A percentile compares a stretch with the other conserved stretches of the same genome.
Conservation (phyloP, 1,140 invertebrate species). For the Trachelipus rathkii region DNA sequence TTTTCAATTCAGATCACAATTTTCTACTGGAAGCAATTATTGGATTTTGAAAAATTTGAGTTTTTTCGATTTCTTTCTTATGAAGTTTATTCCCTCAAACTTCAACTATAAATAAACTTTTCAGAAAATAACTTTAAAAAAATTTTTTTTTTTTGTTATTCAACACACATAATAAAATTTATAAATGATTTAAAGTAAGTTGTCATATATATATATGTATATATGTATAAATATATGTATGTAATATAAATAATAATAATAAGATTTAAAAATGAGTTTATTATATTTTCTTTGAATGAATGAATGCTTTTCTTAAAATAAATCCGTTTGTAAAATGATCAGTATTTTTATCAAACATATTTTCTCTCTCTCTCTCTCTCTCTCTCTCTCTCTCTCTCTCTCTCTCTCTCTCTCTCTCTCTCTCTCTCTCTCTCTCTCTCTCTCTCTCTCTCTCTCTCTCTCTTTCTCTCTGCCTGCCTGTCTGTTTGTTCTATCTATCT, state of each 20-base stretch:
- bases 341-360: not conserved
- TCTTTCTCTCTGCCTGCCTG: too few species aligned
- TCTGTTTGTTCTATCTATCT: too few species aligned
- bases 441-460: conserved; percentile 2
- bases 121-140: not conserved
- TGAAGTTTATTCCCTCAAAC: too few species aligned
- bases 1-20: too few species aligned
- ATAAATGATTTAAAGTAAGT: not conserved
- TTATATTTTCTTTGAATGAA: not conserved
- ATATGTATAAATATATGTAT: too few species aligned
- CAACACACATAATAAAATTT: not conserved
- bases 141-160: not conserved
- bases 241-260: too few species aligned
- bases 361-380: not conserved
- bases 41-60: too few species aligned
- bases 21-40: too few species aligned
- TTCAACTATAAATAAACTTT: too few species aligned
- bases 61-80: too few species aligned
- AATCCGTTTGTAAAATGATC: not conserved
- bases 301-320: too few species aligned
- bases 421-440: conserved; percentile 2
- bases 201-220: too few species aligned
- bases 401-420: conserved; percentile 2
- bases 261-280: not conserved
- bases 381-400: conserved; percentile 2